Conservation (phyloP, 2,113 vertebrate species). For the Eurystomus gularis region DNA sequence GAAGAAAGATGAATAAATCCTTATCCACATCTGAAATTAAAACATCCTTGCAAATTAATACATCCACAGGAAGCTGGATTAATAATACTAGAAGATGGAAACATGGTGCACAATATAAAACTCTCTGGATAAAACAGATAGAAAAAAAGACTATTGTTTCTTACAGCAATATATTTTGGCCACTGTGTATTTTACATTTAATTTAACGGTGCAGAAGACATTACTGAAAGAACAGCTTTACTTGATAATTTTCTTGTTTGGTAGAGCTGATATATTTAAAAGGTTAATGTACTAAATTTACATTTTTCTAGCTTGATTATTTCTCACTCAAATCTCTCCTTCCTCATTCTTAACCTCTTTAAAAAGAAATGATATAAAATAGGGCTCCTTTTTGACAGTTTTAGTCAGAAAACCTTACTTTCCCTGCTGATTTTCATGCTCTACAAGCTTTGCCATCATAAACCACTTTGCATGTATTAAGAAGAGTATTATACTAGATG, state of each 20-base stretch:
- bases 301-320: not conserved
- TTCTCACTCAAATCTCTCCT: conserved; percentile 25
- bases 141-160: not conserved
- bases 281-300: conserved; percentile 10
- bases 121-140: not conserved
- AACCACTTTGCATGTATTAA: conserved; percentile 70
- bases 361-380: not conserved
- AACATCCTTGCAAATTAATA: not conserved
- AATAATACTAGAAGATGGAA: not conserved
- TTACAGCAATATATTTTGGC: not conserved
- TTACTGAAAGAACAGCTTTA: conserved; percentile 9
- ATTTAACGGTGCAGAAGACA: not conserved
- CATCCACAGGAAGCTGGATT: not conserved
- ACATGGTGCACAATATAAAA: not conserved
- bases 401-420: conserved; percentile 43
- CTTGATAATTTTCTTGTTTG: conserved; percentile 21
- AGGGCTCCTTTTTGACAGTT: conserved; percentile 39
- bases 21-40: not conserved
- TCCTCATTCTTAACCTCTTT: not conserved
- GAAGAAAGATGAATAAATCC: not conserved
- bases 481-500: conserved; percentile 58
- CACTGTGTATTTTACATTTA: not conserved
- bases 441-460: conserved; percentile 62
- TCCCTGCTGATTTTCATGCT: conserved; percentile 40
- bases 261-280: conserved; percentile 21